Base-by-base conservation (phyloP, 2,888 invertebrate species). In the Drosophila multiciliata region DNA sequence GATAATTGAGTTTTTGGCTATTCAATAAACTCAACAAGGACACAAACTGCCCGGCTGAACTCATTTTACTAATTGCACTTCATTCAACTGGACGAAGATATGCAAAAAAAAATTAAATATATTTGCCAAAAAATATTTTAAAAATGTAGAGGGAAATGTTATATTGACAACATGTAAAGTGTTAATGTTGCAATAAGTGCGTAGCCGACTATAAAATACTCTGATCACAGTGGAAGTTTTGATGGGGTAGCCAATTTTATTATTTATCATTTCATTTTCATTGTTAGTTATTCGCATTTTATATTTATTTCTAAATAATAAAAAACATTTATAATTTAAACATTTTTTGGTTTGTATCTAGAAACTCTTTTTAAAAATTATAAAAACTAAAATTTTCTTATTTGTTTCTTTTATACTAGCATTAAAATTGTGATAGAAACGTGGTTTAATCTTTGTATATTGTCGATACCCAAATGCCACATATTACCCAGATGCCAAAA, bases 1-100 rank as follows among this genome's bases (percentile, higher is more conserved):
- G 87, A 87, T 82, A 84, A 82, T 87, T 87, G 82, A 73, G 87
- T 80, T 83, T 82, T 73, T 54, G 73, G 48, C 63, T 58, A 73
- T 73, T 73, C 80, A 77, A 73, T 80, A 72, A 59, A 74, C 65
- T 57, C 40, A 61, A 42, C 57, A 57, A 60, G 49, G 20, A 60
- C 29, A n/a, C n/a, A 38, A 26, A 55, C 11, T 48, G 33, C 23
- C n/a, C 17, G 5, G 38, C 40, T 40, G 55, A 32, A 26, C n/a
- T 42, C 29, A 50, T 70, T 55, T 45, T 26, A 58, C 64, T 66
- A 68, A 78, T 75, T 78, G 75, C 66, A 61, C n/a, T 36, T 35
- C 53, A 62, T 61, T 72, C 61, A 67, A 40, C 40, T 42, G 12
- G 12, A 29, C 33, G 8, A 42, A 63, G 70, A 65, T 55, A 53